Evolutionary conservation across 2,888 invertebrate genomes (phyloP), one percentile per base, ranked within the genome.

Genomic region (Epinotia demarniana): DNA sequence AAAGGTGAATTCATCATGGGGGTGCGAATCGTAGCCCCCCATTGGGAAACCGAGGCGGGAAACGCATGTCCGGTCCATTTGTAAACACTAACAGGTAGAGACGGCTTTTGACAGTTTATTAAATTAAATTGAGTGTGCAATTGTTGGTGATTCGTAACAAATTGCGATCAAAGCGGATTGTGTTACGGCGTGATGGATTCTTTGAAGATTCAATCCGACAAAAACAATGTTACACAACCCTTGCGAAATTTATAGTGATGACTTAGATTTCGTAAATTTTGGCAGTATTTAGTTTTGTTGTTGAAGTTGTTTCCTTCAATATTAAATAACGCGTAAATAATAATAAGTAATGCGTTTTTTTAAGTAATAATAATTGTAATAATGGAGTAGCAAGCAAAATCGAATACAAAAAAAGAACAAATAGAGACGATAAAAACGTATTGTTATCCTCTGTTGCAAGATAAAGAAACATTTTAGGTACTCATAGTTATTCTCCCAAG

Each of bases 61-160:
- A 91, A 89, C 92, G 90, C 91, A 90, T 92, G 93, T 92, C 90
- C 92, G 90, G 91, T 90, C 89, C 91, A 91, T 92, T 92, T 92
- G 90, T 90, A 90, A 87, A 90, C 90, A 90, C 89, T 91, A 91
- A 92, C 92, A 89, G 89, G 90, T 87, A 86, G 87, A 89, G 92
- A 91, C 92, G 88, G 88, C 86, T 86, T 89, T 89, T 89, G 91
- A 90, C 90, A 88, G 87, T 90, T 89, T 90, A 92, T 92, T 92
- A 89, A 91, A 92, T 92, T 89, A 89, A 90, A 93, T 90, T 87
- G 85, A 82, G 83, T 85, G 81, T 85, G 83, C 81, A 78, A 89
- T 87, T 89, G 85, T 85, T 83, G 80, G 79, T 81, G 85, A 86
- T 80, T 81, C 79, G 79, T 78, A 73, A 78, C 76, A 79, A 78